Conservation (phyloP, 2,888 invertebrate species). For the Leptopilina drosophilae region DNA sequence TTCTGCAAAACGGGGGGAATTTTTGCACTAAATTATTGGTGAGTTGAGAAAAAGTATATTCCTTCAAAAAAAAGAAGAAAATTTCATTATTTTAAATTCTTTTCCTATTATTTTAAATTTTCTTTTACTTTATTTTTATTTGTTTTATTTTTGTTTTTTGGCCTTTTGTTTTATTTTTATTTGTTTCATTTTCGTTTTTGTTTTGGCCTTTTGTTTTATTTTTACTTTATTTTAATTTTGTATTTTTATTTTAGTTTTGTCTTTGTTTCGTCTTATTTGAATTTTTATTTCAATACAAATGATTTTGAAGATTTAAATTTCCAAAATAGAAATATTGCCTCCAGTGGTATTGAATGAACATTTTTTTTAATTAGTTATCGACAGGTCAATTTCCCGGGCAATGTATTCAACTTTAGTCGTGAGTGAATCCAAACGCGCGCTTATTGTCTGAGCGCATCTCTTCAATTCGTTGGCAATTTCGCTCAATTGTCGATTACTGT, state of each 20-base stretch:
- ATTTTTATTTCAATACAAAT: too few relatives aligned
- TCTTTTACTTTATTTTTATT: not conserved
- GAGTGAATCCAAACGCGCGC: conserved; percentile 63
- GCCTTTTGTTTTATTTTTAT: too few relatives aligned
- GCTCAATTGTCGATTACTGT: conserved; percentile 65
- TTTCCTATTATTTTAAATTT: not conserved
- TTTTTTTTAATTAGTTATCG: not conserved
- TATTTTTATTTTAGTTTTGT: too few relatives aligned
- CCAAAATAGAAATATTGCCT: too few relatives aligned
- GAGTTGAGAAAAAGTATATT: conserved; percentile 73
- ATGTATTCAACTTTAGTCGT: conserved; percentile 66
- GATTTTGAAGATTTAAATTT: too few relatives aligned
- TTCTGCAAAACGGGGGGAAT: conserved; percentile 82
- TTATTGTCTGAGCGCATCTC: conserved; percentile 65
- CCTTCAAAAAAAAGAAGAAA: too few relatives aligned
- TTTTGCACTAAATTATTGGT: conserved; percentile 85
- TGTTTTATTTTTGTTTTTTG: too few relatives aligned
- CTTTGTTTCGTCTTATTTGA: too few relatives aligned
- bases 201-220: too few relatives aligned
- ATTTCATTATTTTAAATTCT: not conserved
- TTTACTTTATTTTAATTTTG: too few relatives aligned
- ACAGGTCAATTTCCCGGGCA: conserved; percentile 58
- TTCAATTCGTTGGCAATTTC: conserved; percentile 69
- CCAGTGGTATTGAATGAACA: too few relatives aligned
- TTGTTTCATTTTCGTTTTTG: too few relatives aligned